phyloP scores from a whole-genome alignment of 2,113 vertebrate species.

The Oxyruncus cristatus region DNA sequence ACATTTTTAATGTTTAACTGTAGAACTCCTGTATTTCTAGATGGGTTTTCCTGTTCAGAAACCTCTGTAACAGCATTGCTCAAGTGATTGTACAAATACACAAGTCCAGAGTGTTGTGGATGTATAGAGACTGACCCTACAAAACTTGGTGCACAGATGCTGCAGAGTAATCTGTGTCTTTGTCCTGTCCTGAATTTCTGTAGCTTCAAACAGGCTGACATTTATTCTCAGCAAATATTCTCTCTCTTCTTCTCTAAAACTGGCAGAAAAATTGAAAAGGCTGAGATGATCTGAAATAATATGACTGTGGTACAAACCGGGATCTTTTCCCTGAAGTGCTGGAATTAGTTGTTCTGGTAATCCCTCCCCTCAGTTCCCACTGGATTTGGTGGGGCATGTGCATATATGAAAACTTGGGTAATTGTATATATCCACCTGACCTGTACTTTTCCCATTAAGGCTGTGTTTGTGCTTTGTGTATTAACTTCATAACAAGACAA shows the following conservation, averaged over 20 bases:
- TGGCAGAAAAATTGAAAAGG: background rate
- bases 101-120: rapidly evolving
- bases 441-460: background rate
- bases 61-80: background rate
- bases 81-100: background rate
- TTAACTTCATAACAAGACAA: background rate
- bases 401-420: background rate
- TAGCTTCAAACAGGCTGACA: background rate
- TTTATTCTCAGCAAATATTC: background rate
- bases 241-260: background rate
- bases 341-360: background rate
- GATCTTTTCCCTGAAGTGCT: background rate
- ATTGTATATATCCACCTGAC: background rate
- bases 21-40: background rate
- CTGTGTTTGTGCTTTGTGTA: background rate
- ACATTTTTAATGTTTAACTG: background rate
- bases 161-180: background rate
- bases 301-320: rapidly evolving
- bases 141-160: background rate
- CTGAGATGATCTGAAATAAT: background rate
- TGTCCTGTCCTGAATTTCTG: background rate
- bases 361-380: background rate
- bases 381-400: background rate
- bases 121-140: background rate
- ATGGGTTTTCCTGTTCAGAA: background rate